Base-by-base conservation (phyloP, 2,888 invertebrate genomes). In the Leptarthrus brevirostris region DNA sequence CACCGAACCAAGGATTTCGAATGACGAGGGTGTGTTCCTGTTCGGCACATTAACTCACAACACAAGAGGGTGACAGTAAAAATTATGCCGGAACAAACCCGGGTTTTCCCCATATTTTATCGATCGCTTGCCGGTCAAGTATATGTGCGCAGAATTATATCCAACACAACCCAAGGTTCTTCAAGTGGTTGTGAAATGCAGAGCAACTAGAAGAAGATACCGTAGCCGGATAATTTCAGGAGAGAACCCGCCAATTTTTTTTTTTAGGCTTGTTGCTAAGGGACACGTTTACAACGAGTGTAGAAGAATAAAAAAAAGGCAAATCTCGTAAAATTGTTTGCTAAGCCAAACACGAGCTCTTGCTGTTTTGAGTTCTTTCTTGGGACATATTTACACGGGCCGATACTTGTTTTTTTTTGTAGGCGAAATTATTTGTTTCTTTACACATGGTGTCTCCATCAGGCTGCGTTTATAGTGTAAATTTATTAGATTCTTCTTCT, bases 81-180 rank as follows among this genome's bases (percentile, higher is more conserved):
- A 61, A 61, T 61, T 36, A 61, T 61, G 61, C 61, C 61, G 61
- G 61, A 40, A 30, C 40, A 71, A 40, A 54, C 54, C 24, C 52
- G 16, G n/a, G 52, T 22, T 34, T 72, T 30, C 58, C 58, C 72
- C 72, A 72, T 72, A 72, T 72, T 72, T 58, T 72, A 72, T 72
- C 58, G 72, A 72, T 72, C 56, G 26, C 6, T 53, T 30, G 56
- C 34, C 61, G 61, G 61, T 61, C 61, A 61, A 61, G 40, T 61
- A 40, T 61, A 61, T 20, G 3, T 36, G 61, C 61, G 36, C 36
- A 44, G 12, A 44, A 44, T 4, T 12, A 36, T 20, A 40, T 3
- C 10, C 52, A 30, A 22, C 8, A 20, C 3, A 22, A 14, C 30
- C 56, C 56, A 30, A 53, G 30, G 14, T 22, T 54, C 22, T 20